phyloP scores from a whole-genome alignment of 2,797 vertebrate species.

The Eulemur mongoz region DNA sequence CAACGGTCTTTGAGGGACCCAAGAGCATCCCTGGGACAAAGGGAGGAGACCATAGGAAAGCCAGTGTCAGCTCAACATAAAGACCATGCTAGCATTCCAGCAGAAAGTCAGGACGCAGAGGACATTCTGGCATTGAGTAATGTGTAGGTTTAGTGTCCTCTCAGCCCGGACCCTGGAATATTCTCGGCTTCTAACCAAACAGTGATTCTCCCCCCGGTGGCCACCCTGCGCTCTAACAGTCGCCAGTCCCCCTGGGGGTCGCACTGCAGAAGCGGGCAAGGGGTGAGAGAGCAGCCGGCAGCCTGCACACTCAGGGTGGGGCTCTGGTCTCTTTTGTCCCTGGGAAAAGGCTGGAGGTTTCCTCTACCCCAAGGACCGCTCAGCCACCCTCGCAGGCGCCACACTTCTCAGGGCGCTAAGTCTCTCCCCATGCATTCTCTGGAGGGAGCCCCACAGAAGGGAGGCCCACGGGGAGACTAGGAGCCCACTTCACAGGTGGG shows the following conservation, averaged over 20 bases:
- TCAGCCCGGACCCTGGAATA: not conserved
- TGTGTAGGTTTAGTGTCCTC: too few species aligned
- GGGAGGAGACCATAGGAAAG: not conserved
- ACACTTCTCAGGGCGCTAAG: too few species aligned
- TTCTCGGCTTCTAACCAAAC: not conserved
- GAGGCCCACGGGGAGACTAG: not conserved
- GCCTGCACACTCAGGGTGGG: not conserved
- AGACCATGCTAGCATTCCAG: not conserved
- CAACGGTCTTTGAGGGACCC: not conserved
- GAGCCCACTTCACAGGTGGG: not conserved
- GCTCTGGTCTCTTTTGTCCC: not conserved
- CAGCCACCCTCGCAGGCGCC: accelerated
- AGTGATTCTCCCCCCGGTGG: not conserved
- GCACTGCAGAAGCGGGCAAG: not conserved
- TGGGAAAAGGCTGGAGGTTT: not conserved
- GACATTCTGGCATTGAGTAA: accelerated
- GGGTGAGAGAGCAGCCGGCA: not conserved
- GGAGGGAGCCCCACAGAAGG: not conserved
- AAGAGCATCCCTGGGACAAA: not conserved
- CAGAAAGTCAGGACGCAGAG: not conserved
- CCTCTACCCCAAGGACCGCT: accelerated
- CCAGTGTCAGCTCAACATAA: not conserved
- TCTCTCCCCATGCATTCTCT: not conserved
- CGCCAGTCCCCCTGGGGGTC: not conserved
- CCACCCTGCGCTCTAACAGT: not conserved